phyloP scores from a whole-genome alignment of 2,888 invertebrate species.

The Nymphalis c-album region DNA sequence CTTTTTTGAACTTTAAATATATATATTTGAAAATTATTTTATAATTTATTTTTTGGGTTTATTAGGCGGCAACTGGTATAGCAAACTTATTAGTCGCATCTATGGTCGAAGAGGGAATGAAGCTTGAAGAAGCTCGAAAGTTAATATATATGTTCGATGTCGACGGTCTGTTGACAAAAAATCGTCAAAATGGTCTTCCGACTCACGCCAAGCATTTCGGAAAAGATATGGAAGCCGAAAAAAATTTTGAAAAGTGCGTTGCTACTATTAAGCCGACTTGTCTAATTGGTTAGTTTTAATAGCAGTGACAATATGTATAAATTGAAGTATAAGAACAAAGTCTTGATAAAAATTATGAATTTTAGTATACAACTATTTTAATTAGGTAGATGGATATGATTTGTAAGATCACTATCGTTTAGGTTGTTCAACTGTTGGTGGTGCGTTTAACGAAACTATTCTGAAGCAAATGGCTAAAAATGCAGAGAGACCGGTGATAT shows the following conservation, averaged over 20 bases:
- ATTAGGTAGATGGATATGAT: neutral
- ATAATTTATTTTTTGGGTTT: neutral
- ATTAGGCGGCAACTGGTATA: slow-evolving; percentile 93
- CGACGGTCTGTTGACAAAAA: slow-evolving; percentile 90
- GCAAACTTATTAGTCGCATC: slow-evolving; percentile 94
- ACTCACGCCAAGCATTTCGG: slow-evolving; percentile 87
- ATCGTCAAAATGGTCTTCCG: slow-evolving; percentile 84
- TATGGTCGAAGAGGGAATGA: slow-evolving; percentile 87
- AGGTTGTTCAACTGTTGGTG: slow-evolving; percentile 95
- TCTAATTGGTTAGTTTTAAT: slow-evolving; percentile 86
- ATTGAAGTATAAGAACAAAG: neutral
- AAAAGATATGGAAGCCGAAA: slow-evolving; percentile 89
- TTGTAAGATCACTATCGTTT: slow-evolving; percentile 11
- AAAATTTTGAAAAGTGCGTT: slow-evolving; percentile 89
- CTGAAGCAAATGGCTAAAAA: slow-evolving; percentile 92
- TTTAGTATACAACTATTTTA: neutral
- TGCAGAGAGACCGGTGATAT: slow-evolving; percentile 95
- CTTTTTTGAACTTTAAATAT: no score
- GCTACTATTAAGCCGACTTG: slow-evolving; percentile 92
- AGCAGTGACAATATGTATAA: neutral
- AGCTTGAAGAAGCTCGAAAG: slow-evolving; percentile 86
- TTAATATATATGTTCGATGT: slow-evolving; percentile 98
- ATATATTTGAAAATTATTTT: no score
- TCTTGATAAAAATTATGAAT: neutral
- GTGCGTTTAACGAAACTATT: slow-evolving; percentile 94